Conservation (phyloP, 2,113 vertebrate genomes). For the Anser brachyrhynchus region DNA sequence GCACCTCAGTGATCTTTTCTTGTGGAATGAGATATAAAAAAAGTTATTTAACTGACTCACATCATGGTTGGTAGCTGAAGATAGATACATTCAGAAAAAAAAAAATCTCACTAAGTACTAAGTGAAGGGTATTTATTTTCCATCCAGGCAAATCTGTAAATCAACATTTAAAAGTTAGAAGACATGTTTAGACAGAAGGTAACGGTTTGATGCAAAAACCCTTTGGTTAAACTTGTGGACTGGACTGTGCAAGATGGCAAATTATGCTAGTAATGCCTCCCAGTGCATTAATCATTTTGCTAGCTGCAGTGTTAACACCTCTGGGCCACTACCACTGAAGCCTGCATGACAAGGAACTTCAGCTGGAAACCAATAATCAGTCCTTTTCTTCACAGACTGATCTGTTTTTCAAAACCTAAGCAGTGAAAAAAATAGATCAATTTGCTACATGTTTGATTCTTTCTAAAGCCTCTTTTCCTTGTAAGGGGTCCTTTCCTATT, state of each 20-base stretch:
- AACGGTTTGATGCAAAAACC: not conserved
- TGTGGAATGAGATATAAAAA: not conserved
- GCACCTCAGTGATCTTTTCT: not conserved
- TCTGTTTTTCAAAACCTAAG: not conserved
- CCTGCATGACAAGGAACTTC: not conserved
- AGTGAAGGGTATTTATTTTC: not conserved
- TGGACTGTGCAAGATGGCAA: not conserved
- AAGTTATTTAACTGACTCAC: not conserved
- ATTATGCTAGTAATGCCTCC: not conserved
- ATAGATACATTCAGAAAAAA: not conserved
- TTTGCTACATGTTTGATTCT: not conserved
- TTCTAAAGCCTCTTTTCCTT: not conserved
- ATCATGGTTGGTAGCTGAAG: not conserved
- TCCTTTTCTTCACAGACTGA: not conserved
- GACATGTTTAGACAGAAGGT: not conserved
- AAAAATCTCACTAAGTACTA: not conserved
- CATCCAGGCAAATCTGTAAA: not conserved
- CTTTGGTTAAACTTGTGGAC: not conserved
- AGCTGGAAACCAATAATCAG: not conserved
- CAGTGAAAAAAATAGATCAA: not conserved
- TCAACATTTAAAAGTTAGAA: not conserved
- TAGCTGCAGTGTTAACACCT: not conserved
- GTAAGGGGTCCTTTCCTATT: not conserved
- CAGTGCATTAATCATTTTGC: constrained; percentile 4
- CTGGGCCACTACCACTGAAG: not conserved